Base-by-base conservation (phyloP, 2,888 invertebrate genomes). In the Hyppa rectilinea region DNA sequence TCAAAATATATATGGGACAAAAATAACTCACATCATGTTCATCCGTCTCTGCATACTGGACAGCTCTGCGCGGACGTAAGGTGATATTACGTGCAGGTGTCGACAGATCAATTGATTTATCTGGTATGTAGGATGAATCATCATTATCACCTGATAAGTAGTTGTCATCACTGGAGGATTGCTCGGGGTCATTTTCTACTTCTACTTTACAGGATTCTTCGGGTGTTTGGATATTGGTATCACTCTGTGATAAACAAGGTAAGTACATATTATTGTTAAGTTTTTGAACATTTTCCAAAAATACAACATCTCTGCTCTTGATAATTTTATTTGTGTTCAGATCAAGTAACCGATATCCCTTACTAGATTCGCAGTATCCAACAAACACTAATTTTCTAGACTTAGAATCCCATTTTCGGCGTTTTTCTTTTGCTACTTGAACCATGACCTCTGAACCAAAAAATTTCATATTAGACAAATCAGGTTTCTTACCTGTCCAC, bases 1-100 rank as follows among this genome's bases (percentile, higher is more conserved):
- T 45, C 7, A 59, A 45, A n/a, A 45, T 3, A 45, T 31, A 2
- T 29, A 45, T 31, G 6, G 47, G 34, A 34, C 60, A 60, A 9
- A 60, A 60, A 9, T 59, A 59, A 59, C 59, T 59, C 4, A 59
- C 59, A n/a, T 59, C 43, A 12, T 31, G 45, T 6, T 59, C 45
- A 34, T 47, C 45, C n/a, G n/a, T n/a, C n/a, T 31, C n/a, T 20
- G 14, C 43, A 45, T 31, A 4, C 45, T 17, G 31, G 9, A 17
- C 34, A 45, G 59, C 23, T 47, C n/a, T 59, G 2, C 45, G 45
- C 4, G 59, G 59, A 34, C 59, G 59, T n/a, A 59, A 34, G 14
- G 14, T 45, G n/a, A 59, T 47, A 12, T 34, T 34, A 4, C 59
- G 20, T 23, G n/a, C 1, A 6, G 45, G 20, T 14, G 59, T n/a